Evolutionary conservation across 2,888 invertebrate genomes (phyloP), one percentile per base, ranked within the genome.

Genomic region (Perdita meconis): DNA sequence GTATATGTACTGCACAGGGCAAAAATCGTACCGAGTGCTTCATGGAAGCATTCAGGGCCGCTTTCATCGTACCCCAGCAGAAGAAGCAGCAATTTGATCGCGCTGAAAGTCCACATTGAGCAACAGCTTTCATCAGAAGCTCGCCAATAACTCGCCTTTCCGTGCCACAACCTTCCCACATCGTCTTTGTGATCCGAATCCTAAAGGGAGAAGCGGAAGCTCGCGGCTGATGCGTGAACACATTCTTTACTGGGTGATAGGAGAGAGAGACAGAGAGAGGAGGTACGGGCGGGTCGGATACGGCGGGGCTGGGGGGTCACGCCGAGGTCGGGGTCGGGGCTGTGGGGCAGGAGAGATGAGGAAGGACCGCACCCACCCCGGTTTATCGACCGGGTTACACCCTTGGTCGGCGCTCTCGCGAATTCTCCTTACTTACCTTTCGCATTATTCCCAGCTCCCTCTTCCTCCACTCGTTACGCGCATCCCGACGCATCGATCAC

Each of bases 361-460:
- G 72, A 81, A 87, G 86, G 87, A 89, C 89, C 88, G 90, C 87
- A 86, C 90, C 89, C 89, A 90, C 88, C 88, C 89, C 81, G 88
- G 85, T 83, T 86, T 89, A 89, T 89, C 89, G 89, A 89, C 89
- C 89, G 86, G 86, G 84, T 82, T 86, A 88, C 86, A 88, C 89
- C 86, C 88, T 84, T 84, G 83, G 81, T 76, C 83, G 76, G 60
- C 82, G 81, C 79, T 82, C 82, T 81, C 83, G 80, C 84, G 80
- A 88, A 89, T 88, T 86, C 87, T 80, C 79, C 86, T 85, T 85
- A 77, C 79, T 80, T 78, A n/a, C 69, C 40, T 63, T 64, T 53
- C 44, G 42, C 57, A n/a, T 44, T 42, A 5, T 42, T 44, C 24
- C n/a, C 24, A 36, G 19, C 26, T 26, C 8, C 8, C 6, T 36